A percentile compares a stretch with the other conserved stretches of the same genome.
Conservation (phyloP, 1,140 invertebrate genomes). For the Trichonephila clavipes region DNA sequence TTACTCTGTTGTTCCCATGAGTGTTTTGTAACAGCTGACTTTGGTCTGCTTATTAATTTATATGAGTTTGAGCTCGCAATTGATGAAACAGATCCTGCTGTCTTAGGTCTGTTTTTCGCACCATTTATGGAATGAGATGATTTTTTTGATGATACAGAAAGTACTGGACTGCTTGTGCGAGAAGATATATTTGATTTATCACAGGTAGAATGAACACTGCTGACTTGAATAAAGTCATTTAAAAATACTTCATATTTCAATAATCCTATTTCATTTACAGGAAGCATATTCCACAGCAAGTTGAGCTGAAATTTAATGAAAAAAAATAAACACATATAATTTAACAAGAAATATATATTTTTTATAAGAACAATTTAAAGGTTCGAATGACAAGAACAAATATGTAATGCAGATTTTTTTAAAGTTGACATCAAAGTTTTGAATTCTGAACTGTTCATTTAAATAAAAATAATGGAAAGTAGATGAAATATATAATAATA, state of each 20-base stretch:
- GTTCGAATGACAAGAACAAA: too few relatives aligned
- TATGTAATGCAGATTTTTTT: too few relatives aligned
- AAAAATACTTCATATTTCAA: conserved; percentile 54
- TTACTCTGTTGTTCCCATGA: neutral
- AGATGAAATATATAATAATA: too few relatives aligned
- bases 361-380: too few relatives aligned
- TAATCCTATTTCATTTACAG: conserved; percentile 49
- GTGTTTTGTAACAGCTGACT: conserved; percentile 12
- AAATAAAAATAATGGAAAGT: too few relatives aligned
- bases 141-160: conserved; percentile 3
- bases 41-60: conserved; percentile 15
- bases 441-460: too few relatives aligned
- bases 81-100: conserved; percentile 27
- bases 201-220: neutral
- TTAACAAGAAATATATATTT: too few relatives aligned
- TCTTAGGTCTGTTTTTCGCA: conserved; percentile 42
- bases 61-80: neutral
- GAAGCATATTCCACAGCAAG: conserved; percentile 42
- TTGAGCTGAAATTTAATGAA: conserved; percentile 47
- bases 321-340: too few relatives aligned
- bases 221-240: conserved; percentile 1
- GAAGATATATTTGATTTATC: neutral
- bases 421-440: too few relatives aligned
- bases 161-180: neutral
- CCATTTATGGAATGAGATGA: conserved; percentile 4